Percentiles rank a stretch among this genome's conserved stretches.
phyloP scores from a whole-genome alignment of 2,113 vertebrate genomes.

The Gadus chalcogrammus region DNA sequence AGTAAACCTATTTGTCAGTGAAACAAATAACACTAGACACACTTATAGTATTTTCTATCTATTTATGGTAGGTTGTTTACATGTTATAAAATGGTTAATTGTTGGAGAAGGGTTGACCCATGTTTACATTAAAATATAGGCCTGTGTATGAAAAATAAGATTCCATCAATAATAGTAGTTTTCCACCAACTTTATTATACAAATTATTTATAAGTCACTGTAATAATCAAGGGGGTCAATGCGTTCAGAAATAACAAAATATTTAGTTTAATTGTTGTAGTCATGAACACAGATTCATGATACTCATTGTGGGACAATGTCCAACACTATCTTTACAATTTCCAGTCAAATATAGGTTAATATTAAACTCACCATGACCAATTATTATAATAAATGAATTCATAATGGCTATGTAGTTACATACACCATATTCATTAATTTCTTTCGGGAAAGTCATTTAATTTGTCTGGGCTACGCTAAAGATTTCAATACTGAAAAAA shows the following conservation, averaged over 20 bases:
- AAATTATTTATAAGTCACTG: slow-evolving; percentile 71
- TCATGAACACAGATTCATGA: slow-evolving; percentile 60
- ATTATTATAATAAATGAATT: slow-evolving; percentile 52
- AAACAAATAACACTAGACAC: no score
- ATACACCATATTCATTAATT: slow-evolving; percentile 64
- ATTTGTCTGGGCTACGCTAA: slow-evolving; percentile 21
- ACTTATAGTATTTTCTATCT: no score
- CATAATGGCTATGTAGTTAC: slow-evolving; percentile 53
- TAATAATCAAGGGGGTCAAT: slow-evolving; percentile 67
- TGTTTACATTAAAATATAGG: no score
- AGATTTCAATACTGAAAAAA: slow-evolving; percentile 45
- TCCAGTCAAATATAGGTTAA: slow-evolving; percentile 24
- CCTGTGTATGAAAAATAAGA: background rate
- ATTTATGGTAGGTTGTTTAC: no score
- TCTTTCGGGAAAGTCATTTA: slow-evolving; percentile 33
- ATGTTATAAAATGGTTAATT: no score
- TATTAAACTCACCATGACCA: slow-evolving; percentile 46
- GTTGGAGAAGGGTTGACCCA: no score
- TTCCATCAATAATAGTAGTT: slow-evolving; percentile 29
- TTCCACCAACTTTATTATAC: slow-evolving; percentile 76
- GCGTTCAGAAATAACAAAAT: slow-evolving; percentile 59
- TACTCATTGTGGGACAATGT: slow-evolving; percentile 38
- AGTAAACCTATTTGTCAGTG: no score
- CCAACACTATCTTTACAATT: slow-evolving; percentile 31
- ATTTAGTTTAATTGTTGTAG: slow-evolving; percentile 45